Conservation (phyloP, 2,888 invertebrate genomes). For the Selenia dentaria region DNA sequence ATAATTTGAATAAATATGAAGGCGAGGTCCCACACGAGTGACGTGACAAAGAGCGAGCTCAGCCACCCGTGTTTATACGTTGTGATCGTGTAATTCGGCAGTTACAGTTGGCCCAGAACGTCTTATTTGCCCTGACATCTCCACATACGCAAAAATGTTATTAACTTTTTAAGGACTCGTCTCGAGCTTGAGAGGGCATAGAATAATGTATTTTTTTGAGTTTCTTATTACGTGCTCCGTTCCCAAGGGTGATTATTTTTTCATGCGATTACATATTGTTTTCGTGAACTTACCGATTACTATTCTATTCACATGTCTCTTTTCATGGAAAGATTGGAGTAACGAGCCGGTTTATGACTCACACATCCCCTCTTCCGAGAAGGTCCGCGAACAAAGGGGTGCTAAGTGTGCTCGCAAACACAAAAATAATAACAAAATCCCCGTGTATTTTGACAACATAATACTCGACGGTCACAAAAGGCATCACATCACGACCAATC, state of each 20-base stretch:
- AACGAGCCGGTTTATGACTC: constrained; percentile 64
- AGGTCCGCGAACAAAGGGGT: constrained; percentile 74
- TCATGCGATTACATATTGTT: constrained; percentile 56
- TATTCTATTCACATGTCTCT: constrained; percentile 72
- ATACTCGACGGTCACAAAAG: constrained; percentile 81
- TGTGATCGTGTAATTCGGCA: constrained; percentile 79
- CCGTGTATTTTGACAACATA: constrained; percentile 84
- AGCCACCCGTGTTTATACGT: constrained; percentile 74
- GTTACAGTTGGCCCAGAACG: constrained; percentile 54
- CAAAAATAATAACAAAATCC: constrained; percentile 84
- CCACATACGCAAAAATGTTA: constrained; percentile 69
- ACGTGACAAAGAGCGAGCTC: constrained; percentile 74
- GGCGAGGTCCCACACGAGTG: constrained; percentile 58
- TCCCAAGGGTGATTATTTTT: constrained; percentile 41
- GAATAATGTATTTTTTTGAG: constrained; percentile 50
- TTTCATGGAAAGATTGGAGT: constrained; percentile 71
- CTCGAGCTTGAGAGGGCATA: constrained; percentile 52
- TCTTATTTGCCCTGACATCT: constrained; percentile 65
- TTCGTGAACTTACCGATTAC: constrained; percentile 60
- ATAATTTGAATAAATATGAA: constrained; percentile 84
- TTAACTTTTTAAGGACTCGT: constrained; percentile 67
- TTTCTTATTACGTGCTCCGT: constrained; percentile 42
- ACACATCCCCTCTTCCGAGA: constrained; percentile 75
- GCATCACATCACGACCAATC: constrained; percentile 81
- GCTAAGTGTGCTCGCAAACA: constrained; percentile 83